A percentile compares a stretch with the other conserved stretches of the same genome.
Conservation (phyloP, 2,113 vertebrate genomes). For the Carollia perspicillata region DNA sequence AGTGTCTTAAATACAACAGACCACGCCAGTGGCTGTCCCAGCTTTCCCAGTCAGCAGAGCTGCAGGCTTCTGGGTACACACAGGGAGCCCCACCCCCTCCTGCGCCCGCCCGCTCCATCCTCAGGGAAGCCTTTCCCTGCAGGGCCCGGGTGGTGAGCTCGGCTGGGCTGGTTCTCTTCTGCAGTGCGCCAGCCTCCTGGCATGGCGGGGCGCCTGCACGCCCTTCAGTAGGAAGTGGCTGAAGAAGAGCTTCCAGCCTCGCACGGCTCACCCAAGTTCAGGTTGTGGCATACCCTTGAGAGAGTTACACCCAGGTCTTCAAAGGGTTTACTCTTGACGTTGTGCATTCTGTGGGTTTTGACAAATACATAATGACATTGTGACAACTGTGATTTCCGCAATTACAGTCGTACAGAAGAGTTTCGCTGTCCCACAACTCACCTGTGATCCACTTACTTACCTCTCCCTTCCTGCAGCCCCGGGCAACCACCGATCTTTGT, state of each 20-base stretch:
- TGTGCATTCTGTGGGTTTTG: not conserved
- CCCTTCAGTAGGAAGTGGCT: constrained; percentile 93
- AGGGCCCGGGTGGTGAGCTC: constrained; percentile 77
- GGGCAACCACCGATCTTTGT: not conserved
- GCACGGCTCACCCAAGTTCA: constrained; percentile 89
- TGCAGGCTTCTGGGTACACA: too few relatives aligned
- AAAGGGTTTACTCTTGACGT: not conserved
- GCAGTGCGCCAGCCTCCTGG: constrained; percentile 82
- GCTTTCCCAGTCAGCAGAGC: too few relatives aligned
- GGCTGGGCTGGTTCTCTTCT: constrained; percentile 79
- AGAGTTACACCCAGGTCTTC: too few relatives aligned
- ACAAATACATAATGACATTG: not conserved
- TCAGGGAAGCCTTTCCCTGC: constrained; percentile 24
- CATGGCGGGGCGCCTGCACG: constrained; percentile 71
- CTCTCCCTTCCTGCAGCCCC: not conserved
- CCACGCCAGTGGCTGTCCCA: accelerated
- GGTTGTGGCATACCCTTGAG: constrained; percentile 89
- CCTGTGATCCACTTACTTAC: not conserved
- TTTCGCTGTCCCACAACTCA: not conserved
- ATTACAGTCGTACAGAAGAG: not conserved
- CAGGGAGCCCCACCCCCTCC: too few relatives aligned
- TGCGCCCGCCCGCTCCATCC: not conserved
- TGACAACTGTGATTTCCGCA: not conserved
- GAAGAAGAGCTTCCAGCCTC: constrained; percentile 96
- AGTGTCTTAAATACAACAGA: not conserved